Base-by-base conservation (phyloP, 1,140 invertebrate species). In the Acromyrmex charruanus region DNA sequence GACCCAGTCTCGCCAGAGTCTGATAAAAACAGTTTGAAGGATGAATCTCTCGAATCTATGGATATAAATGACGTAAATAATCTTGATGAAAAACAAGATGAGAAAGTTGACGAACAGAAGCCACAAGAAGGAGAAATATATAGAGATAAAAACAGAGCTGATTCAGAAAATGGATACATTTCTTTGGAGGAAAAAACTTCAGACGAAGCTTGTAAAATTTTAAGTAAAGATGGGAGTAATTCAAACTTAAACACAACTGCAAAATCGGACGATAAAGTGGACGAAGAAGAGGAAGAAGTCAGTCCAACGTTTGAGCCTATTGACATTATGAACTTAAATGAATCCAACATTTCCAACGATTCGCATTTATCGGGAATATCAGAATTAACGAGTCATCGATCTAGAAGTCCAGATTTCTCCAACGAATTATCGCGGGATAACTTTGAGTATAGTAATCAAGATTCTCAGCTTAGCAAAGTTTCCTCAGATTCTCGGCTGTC, bases 1-100 rank as follows among this genome's bases (percentile, higher is more conserved):
- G 97, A 98, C 93, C 97, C 97, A 88, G 97, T 98, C 12, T 98
- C 97, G 86, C 97, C 97, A 6, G 97, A 97, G 77, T 98, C 97
- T 0, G 97, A 97, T 66, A 96, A 97, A 87, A 95, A 95, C 65
- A 95, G 94, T 68, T 88, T 95, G 3, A 95, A 95, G 65, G 94
- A 95, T 65, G 88, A 94, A 6, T 94, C 93, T 2, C 71, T 94
- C 1, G 94, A 95, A 39, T 94, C 87, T 14, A 35, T 91, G 18
- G 91, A 92, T 25, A 85, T 77, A 3, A 89, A 87, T 3, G 88
- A 91, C 18, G 65, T 16, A 59, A 75, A 39, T 39, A 31, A 88
- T 86, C 44, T 93, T 35, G 79, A 90, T 18, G 68, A 21, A n/a
- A 89, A 55, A 0, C 89, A 90, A 51, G 84, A 89, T 28, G 68